phyloP scores from a whole-genome alignment of 2,797 vertebrate species.

The Emys orbicularis region DNA sequence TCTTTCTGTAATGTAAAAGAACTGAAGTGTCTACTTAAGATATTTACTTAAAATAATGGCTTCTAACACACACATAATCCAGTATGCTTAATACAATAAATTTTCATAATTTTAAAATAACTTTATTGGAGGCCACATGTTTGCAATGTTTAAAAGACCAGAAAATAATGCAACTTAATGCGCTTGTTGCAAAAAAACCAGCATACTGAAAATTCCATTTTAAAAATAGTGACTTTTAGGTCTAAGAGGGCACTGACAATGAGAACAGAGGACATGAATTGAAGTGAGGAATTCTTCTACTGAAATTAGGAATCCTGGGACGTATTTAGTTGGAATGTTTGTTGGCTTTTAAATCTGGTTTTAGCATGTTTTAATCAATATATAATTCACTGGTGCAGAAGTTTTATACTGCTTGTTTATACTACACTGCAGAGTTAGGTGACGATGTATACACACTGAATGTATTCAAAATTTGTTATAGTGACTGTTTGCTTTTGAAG shows the following conservation, averaged over 20 bases:
- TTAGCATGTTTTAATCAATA: background rate
- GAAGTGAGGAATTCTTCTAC: background rate
- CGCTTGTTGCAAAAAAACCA: background rate
- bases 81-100: background rate
- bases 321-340: background rate
- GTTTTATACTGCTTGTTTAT: background rate
- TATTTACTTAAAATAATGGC: background rate
- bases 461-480: background rate
- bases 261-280: background rate
- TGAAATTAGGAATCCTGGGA: background rate
- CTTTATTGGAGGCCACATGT: background rate
- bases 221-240: background rate
- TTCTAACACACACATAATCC: background rate
- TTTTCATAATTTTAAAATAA: background rate
- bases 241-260: background rate
- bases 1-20: background rate
- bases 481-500: background rate
- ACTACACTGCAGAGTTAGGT: background rate
- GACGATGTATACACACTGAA: background rate
- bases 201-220: background rate
- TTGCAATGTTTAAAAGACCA: background rate
- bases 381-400: background rate
- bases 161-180: background rate
- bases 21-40: background rate
- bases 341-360: background rate